Conservation (phyloP, 2,888 invertebrate genomes). For the Vannuccia rotundouncinata region DNA sequence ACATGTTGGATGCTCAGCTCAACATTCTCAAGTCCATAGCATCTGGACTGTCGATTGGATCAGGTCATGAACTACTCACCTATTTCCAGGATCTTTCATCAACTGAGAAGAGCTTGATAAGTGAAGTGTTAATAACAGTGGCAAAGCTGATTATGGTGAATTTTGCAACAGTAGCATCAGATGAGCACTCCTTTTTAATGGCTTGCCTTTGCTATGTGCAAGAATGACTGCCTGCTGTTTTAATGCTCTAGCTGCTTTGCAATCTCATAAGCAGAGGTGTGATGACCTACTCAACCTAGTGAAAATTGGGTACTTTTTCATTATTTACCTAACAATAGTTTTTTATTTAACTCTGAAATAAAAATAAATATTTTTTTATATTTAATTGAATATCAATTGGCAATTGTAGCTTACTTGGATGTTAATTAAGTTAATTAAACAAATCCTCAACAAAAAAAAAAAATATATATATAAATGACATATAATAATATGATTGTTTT, state of each 20-base stretch:
- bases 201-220: neutral
- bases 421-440: too few species aligned
- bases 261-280: conserved; percentile 17
- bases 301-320: too few species aligned
- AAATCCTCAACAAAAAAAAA: too few species aligned
- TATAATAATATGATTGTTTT: too few species aligned
- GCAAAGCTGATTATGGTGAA: conserved; percentile 24
- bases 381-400: too few species aligned
- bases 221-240: conserved; percentile 17
- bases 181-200: neutral
- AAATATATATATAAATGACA: too few species aligned
- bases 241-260: conserved; percentile 6
- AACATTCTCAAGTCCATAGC: conserved; percentile 9
- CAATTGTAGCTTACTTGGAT: too few species aligned
- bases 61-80: neutral
- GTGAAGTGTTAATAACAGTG: conserved; percentile 13
- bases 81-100: conserved; percentile 8
- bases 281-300: conserved; percentile 14
- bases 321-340: too few species aligned
- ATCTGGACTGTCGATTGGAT: conserved; percentile 17
- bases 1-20: conserved; percentile 8
- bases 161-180: neutral
- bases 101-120: neutral
- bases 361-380: too few species aligned
- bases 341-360: too few species aligned